Percentiles rank a stretch among this genome's conserved stretches.
These are phyloP conservation scores for Panagrolaimus sp. DNA, from an alignment of 1,140 invertebrate species.

Conservation along the genomic window DNA sequence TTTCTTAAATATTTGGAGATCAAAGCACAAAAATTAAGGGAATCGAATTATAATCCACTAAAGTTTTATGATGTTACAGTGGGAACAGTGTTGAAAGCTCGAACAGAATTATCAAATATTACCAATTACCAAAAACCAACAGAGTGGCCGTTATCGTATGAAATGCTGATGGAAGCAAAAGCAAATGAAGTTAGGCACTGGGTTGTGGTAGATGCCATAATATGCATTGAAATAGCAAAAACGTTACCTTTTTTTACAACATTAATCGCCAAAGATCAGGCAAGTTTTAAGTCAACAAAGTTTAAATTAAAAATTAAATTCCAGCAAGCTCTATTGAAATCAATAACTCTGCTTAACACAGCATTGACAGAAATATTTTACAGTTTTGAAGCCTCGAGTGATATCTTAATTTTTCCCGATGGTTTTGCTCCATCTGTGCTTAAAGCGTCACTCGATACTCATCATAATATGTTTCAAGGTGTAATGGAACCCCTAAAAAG, in stretches of 20 bases:
- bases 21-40: background rate
- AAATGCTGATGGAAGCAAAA: background rate
- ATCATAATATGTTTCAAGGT: background rate
- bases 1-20: background rate
- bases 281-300: background rate
- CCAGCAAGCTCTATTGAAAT: background rate
- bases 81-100: background rate
- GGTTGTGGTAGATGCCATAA: background rate
- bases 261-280: background rate
- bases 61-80: background rate
- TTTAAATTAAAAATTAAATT: background rate
- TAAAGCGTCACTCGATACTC: background rate
- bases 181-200: background rate
- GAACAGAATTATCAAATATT: background rate
- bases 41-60: background rate
- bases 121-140: background rate
- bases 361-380: background rate
- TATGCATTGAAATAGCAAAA: slow-evolving; percentile 4
- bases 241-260: background rate
- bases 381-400: background rate
- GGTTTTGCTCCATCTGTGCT: background rate
- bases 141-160: background rate
- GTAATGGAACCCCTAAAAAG: background rate
- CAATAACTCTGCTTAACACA: background rate
- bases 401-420: background rate